These are phyloP conservation scores for Cephalopterus ornatus DNA, from an alignment of 2,113 vertebrate genomes.

Conservation along the genomic window DNA sequence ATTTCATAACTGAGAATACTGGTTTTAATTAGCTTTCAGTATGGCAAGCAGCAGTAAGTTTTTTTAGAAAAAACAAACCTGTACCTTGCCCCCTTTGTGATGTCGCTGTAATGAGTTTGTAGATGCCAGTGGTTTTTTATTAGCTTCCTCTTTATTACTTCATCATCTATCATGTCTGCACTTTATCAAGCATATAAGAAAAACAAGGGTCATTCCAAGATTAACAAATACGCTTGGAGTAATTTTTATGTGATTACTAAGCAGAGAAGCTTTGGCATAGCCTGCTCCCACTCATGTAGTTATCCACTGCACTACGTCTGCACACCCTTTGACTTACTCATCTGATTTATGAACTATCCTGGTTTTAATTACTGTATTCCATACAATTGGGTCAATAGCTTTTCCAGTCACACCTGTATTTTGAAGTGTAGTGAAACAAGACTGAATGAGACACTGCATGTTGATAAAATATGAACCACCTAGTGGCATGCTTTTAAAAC, in stretches of 20 bases:
- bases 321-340: neutral
- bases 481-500: neutral
- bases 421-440: neutral
- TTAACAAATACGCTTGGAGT: neutral
- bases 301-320: neutral
- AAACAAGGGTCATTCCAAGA: neutral
- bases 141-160: neutral
- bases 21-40: neutral
- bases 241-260: neutral
- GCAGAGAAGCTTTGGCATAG: neutral
- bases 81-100: neutral
- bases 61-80: neutral
- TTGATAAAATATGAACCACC: neutral
- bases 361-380: neutral
- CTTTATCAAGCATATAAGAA: neutral
- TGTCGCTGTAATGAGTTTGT: neutral
- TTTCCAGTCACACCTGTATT: neutral
- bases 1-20: neutral
- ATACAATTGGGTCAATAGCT: neutral
- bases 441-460: neutral
- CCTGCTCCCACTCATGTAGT: fast-evolving
- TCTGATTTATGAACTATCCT: neutral
- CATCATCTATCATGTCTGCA: too few relatives aligned
- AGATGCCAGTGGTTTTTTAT: neutral
- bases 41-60: neutral